phyloP scores from a whole-genome alignment of 2,888 invertebrate species.

The Stratiomys singularior region DNA sequence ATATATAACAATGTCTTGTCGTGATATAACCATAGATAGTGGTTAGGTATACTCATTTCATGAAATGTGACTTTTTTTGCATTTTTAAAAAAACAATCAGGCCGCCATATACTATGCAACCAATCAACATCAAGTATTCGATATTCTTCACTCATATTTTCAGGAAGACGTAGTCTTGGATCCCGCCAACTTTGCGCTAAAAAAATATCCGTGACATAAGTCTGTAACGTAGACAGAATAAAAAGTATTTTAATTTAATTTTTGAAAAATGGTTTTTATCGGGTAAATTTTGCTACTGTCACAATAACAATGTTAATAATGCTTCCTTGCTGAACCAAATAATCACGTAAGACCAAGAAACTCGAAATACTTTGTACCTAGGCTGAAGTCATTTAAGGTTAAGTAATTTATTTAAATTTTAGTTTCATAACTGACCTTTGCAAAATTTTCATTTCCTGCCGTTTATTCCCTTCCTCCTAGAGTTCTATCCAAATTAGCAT shows the following conservation, averaged over 20 bases:
- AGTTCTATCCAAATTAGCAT: too few relatives aligned
- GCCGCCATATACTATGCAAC: constrained; percentile 91
- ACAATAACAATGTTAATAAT: too few relatives aligned
- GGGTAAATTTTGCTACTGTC: too few relatives aligned
- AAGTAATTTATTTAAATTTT: too few relatives aligned
- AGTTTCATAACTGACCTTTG: too few relatives aligned
- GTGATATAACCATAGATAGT: constrained; percentile 91
- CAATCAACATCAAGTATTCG: constrained; percentile 89
- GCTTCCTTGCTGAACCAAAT: too few relatives aligned
- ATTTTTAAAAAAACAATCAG: constrained; percentile 94
- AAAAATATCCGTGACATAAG: constrained; percentile 92
- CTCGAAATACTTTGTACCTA: too few relatives aligned
- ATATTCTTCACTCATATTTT: constrained; percentile 93
- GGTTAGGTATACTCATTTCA: constrained; percentile 94
- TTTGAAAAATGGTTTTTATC: background rate
- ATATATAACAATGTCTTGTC: constrained; percentile 92
- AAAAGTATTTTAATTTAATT: background rate
- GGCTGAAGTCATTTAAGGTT: too few relatives aligned
- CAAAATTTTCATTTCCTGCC: too few relatives aligned
- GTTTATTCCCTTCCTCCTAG: too few relatives aligned
- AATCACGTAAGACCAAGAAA: too few relatives aligned
- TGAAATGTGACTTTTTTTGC: constrained; percentile 94
- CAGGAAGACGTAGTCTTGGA: constrained; percentile 86
- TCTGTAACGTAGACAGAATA: constrained; percentile 60
- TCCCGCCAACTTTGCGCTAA: constrained; percentile 94